phyloP scores from a whole-genome alignment of 2,888 invertebrate species.

The Spilosoma lubricipeda region DNA sequence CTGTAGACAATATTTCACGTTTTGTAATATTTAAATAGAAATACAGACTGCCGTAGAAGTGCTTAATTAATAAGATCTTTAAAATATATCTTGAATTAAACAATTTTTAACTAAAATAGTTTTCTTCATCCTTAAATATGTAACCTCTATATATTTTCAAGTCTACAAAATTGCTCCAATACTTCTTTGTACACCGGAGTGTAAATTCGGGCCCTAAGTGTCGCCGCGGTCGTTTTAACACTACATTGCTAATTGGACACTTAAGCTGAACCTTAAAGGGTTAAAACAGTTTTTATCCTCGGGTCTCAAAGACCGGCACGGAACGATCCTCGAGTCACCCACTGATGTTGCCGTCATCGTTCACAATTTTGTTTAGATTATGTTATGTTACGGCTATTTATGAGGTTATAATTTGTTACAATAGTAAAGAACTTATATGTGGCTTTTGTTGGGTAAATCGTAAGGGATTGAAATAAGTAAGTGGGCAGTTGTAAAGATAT shows the following conservation, averaged over 20 bases:
- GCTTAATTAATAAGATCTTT: background rate
- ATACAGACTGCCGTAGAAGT: too few relatives aligned
- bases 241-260: slow-evolving; percentile 83
- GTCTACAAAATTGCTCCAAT: slow-evolving; percentile 72
- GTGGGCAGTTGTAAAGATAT: background rate
- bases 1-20: background rate
- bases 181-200: slow-evolving; percentile 77
- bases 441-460: background rate
- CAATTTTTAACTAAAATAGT: background rate
- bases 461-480: background rate
- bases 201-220: slow-evolving; percentile 81
- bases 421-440: slow-evolving; percentile 9
- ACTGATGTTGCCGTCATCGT: slow-evolving; percentile 55
- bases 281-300: slow-evolving; percentile 81
- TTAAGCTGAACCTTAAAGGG: slow-evolving; percentile 73
- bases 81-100: background rate
- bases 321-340: slow-evolving; percentile 45
- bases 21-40: background rate
- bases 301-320: slow-evolving; percentile 68
- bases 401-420: slow-evolving; percentile 24
- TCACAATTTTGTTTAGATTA: slow-evolving; percentile 37
- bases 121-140: background rate
- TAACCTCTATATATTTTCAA: slow-evolving; percentile 48
- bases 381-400: slow-evolving; percentile 29
- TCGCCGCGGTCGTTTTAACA: slow-evolving; percentile 84